Evolutionary conservation across 2,888 invertebrate species (phyloP).

Genomic region (Dilophus febrilis): DNA sequence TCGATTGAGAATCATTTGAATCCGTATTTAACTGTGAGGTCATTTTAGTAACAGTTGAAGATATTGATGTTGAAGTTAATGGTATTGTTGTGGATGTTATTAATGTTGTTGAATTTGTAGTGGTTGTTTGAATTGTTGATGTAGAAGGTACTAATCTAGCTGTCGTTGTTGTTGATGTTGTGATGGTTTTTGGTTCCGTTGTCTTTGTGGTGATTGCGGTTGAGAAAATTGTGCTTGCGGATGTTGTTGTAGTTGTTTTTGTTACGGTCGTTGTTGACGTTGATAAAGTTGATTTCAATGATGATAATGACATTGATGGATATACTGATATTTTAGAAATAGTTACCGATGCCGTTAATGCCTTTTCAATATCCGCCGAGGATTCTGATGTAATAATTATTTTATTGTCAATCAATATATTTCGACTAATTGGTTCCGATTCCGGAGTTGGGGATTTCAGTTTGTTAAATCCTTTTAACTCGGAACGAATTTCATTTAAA

Average conservation of each 20-base stretch:
- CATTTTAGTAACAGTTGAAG: neutral
- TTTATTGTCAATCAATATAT: too few relatives aligned
- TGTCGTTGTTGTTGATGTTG: neutral
- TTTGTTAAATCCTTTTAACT: conserved; percentile 61
- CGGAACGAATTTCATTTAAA: conserved; percentile 67
- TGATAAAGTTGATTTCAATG: neutral
- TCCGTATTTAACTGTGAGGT: too few relatives aligned
- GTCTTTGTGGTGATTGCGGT: neutral
- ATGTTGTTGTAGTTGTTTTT: too few relatives aligned
- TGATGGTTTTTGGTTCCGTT: neutral
- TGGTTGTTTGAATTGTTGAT: neutral
- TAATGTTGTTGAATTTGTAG: neutral
- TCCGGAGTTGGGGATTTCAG: conserved; percentile 35
- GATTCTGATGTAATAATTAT: conserved; percentile 17
- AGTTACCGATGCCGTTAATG: neutral
- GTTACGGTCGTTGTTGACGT: too few relatives aligned
- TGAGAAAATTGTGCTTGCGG: too few relatives aligned
- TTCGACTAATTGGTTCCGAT: too few relatives aligned
- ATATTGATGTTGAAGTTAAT: too few relatives aligned
- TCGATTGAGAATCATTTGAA: too few relatives aligned
- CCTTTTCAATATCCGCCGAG: conserved; percentile 12
- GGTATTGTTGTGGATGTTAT: too few relatives aligned
- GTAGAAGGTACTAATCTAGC: too few relatives aligned
- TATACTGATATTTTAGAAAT: conserved; percentile 2
- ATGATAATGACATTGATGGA: neutral